These are phyloP conservation scores for Phlogophora meticulosa DNA, from an alignment of 2,888 invertebrate species.

Conservation along the genomic window DNA sequence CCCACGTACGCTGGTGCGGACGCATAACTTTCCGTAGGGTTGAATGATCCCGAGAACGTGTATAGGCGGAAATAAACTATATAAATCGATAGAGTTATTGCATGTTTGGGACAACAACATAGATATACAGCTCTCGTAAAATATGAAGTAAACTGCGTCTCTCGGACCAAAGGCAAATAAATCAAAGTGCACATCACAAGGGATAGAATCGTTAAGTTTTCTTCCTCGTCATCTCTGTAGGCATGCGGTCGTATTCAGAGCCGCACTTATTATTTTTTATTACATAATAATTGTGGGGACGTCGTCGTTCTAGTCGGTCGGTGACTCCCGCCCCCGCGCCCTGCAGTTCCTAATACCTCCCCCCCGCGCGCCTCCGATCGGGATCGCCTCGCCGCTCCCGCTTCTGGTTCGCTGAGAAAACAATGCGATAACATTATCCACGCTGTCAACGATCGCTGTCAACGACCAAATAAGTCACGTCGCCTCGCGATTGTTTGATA, in stretches of 20 bases:
- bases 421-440: slow-evolving; percentile 79
- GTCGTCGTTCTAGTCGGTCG: slow-evolving; percentile 81
- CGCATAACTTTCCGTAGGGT: slow-evolving; percentile 69
- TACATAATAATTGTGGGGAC: slow-evolving; percentile 82
- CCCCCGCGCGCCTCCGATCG: slow-evolving; percentile 52
- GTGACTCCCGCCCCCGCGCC: slow-evolving; percentile 68
- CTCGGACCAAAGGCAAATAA: slow-evolving; percentile 38
- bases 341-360: slow-evolving; percentile 26
- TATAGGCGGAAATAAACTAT: slow-evolving; percentile 54
- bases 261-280: slow-evolving; percentile 82
- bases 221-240: slow-evolving; percentile 76
- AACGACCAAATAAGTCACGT: slow-evolving; percentile 79
- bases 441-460: slow-evolving; percentile 82
- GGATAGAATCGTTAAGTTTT: slow-evolving; percentile 61
- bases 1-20: slow-evolving; percentile 47
- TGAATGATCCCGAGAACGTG: slow-evolving; percentile 52
- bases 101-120: slow-evolving; percentile 53
- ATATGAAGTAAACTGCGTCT: slow-evolving; percentile 36
- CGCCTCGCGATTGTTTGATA: slow-evolving; percentile 68
- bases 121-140: slow-evolving; percentile 56
- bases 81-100: slow-evolving; percentile 50
- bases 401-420: slow-evolving; percentile 72
- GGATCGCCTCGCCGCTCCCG: slow-evolving; percentile 70
- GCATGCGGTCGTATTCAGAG: slow-evolving; percentile 75
- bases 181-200: slow-evolving; percentile 49